Evolutionary conservation across 2,888 invertebrate genomes (phyloP).

Genomic region (Epirrhoe tristata): DNA sequence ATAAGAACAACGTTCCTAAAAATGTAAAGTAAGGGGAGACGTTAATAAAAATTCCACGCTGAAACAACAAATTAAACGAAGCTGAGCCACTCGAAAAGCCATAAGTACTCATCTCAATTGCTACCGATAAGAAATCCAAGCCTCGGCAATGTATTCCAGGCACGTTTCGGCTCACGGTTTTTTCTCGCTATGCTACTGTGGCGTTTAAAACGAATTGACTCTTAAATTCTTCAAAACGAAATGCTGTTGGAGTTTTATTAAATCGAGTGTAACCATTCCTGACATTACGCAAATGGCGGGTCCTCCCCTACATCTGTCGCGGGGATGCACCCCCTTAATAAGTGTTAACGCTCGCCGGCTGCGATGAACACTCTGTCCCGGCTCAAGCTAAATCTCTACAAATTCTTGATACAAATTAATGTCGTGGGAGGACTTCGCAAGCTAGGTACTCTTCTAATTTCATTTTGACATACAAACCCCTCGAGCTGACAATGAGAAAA

Average conservation of each 20-base stretch:
- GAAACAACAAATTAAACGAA: constrained; percentile 86
- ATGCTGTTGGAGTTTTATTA: constrained; percentile 85
- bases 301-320: constrained; percentile 85
- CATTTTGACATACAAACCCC: constrained; percentile 71
- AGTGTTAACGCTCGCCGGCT: constrained; percentile 85
- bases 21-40: constrained; percentile 81
- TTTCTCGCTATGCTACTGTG: constrained; percentile 80
- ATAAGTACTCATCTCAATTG: constrained; percentile 86
- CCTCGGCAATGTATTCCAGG: constrained; percentile 81
- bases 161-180: constrained; percentile 84
- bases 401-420: constrained; percentile 86
- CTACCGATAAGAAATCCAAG: constrained; percentile 85
- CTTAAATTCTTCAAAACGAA: constrained; percentile 84
- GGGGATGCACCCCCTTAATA: constrained; percentile 85
- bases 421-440: constrained; percentile 72
- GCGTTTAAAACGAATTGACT: constrained; percentile 84
- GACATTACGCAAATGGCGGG: constrained; percentile 84
- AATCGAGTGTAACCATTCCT: constrained; percentile 86
- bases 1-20: constrained; percentile 68
- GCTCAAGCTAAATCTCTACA: constrained; percentile 84
- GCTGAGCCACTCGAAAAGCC: constrained; percentile 85
- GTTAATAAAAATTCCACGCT: constrained; percentile 84
- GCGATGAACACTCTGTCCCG: constrained; percentile 79
- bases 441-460: constrained; percentile 79
- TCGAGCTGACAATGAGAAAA: constrained; percentile 53